Evolutionary conservation across 2,888 invertebrate species (phyloP), one percentile per base, ranked within the genome.

Genomic region (Drosophila multiciliata): DNA sequence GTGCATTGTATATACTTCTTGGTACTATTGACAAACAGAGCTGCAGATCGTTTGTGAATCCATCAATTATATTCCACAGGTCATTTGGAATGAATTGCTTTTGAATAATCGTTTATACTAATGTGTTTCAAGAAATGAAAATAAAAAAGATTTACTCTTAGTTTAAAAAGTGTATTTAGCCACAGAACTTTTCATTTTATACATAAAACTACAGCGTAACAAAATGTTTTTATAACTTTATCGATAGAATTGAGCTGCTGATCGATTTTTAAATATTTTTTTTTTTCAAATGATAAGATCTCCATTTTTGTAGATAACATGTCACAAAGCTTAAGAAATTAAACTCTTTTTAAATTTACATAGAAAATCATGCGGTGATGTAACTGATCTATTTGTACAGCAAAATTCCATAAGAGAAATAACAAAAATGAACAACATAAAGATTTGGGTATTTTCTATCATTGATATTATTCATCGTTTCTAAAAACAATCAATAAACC

Each of bases 381-480:
- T 23, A 45, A 23, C 23, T 8, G 8, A 23, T 23, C 15, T 45
- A 15, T 23, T 23, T 45, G 45, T 23, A 23, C 3, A 23, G 15
- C 45, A 8, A 45, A 45, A 23, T 23, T 45, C 45, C 23, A 15
- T 23, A 5, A 58, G 23, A 42, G 11, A n/a, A 40, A 55, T 20
- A 20, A 42, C 42, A 8, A 15, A 57, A 42, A 15, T 32, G 3
- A 15, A 26, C 6, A 57, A 29, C 20, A 8, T 33, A 3, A 6
- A 15, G 32, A 38, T n/a, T 49, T 26, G 9, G 15, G 49, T 50
- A 6, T 20, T 20, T 12, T 40, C 6, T 8, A 40, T 33, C 33
- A 50, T 17, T 20, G 15, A 33, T n/a, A 38, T 66, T 53, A 52
- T 20, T 64, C 23, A 54, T 71, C 23, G 20, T 23, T 66, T 36